Percentiles rank a stretch among this genome's conserved stretches.
These are phyloP conservation scores for Volucella bombylans DNA, from an alignment of 2,888 invertebrate species.

Conservation along the genomic window DNA sequence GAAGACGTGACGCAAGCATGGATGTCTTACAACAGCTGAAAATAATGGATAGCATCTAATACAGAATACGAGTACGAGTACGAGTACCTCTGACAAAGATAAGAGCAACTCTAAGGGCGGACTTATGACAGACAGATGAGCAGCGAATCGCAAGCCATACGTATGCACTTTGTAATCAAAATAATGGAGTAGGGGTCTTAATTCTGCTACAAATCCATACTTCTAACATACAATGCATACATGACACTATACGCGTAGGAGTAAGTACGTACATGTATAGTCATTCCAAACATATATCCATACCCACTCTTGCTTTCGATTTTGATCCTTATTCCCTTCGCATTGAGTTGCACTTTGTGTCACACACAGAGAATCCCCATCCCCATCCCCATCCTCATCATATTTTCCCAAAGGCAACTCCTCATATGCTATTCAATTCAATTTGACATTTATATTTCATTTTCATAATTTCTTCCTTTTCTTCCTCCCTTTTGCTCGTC, in stretches of 20 bases:
- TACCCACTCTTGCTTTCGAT: not conserved
- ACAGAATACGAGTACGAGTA: not conserved
- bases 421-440: conserved; percentile 21
- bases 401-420: conserved; percentile 28
- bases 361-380: conserved; percentile 10
- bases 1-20: conserved; percentile 59
- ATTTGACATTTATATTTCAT: conserved; percentile 32
- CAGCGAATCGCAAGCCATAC: conserved; percentile 42
- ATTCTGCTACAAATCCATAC: conserved; percentile 14
- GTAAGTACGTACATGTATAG: not conserved
- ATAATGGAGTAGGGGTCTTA: conserved; percentile 56
- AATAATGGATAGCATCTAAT: conserved; percentile 49
- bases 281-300: not conserved
- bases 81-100: not conserved
- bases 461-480: not conserved
- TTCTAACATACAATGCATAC: not conserved
- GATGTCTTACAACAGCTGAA: conserved; percentile 54
- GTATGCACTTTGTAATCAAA: conserved; percentile 59
- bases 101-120: conserved; percentile 17
- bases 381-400: no score
- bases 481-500: not conserved
- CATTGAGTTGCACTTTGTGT: not conserved
- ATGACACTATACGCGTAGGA: not conserved
- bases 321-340: not conserved
- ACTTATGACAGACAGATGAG: conserved; percentile 47